Evolutionary conservation across 2,888 invertebrate genomes (phyloP).

Genomic region (Chirona hameri): DNA sequence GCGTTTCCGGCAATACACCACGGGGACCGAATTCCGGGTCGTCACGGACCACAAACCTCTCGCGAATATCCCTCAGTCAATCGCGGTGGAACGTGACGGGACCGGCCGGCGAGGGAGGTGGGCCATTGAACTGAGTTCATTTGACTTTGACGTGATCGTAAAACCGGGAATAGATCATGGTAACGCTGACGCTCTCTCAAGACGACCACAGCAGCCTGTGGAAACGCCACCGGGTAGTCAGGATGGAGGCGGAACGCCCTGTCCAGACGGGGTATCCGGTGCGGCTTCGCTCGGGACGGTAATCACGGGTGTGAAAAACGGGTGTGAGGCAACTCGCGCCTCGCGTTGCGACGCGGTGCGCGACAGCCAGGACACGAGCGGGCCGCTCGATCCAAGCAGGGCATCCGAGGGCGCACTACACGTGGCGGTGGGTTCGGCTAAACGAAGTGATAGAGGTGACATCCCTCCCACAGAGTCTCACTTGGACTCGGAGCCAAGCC

Average conservation of each 20-base stretch:
- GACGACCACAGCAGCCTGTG: background rate
- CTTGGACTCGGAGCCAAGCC: background rate
- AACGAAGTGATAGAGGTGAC: background rate
- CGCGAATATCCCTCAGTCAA: background rate
- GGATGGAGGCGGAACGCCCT: background rate
- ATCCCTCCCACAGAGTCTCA: background rate
- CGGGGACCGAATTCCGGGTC: background rate
- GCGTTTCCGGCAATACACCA: too few relatives aligned
- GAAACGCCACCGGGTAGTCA: background rate
- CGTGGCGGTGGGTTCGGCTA: background rate
- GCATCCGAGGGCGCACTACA: background rate
- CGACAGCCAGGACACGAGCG: background rate
- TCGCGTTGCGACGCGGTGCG: too few relatives aligned
- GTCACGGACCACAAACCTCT: background rate
- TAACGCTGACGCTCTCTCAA: background rate
- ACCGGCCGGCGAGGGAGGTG: background rate
- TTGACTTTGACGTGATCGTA: background rate
- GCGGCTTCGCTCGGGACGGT: too few relatives aligned
- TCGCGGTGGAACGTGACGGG: background rate
- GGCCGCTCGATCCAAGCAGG: background rate
- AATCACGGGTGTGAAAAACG: too few relatives aligned
- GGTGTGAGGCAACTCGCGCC: too few relatives aligned
- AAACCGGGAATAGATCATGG: background rate
- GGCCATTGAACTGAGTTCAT: background rate
- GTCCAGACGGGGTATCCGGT: background rate